Conservation (phyloP, 2,113 vertebrate species). For the Thymallus thymallus region DNA sequence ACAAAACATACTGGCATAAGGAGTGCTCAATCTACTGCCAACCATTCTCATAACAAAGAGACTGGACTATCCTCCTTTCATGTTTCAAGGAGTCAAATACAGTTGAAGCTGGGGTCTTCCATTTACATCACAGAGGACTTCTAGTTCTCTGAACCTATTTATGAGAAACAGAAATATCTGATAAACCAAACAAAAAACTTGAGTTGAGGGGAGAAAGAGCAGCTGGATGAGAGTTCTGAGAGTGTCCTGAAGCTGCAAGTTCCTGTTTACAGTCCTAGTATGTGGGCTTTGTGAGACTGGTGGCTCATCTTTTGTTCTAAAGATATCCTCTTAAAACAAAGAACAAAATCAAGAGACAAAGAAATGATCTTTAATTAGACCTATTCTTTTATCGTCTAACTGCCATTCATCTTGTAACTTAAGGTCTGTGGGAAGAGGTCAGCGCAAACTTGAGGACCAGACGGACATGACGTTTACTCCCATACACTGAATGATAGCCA, state of each 20-base stretch:
- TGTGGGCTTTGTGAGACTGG: background rate
- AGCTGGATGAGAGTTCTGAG: conserved; percentile 52
- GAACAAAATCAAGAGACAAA: conserved; percentile 40
- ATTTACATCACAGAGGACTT: background rate
- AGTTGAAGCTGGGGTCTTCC: background rate
- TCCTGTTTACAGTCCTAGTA: conserved; percentile 62
- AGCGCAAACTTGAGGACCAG: no score
- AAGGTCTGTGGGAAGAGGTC: background rate
- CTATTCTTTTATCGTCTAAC: conserved; percentile 10
- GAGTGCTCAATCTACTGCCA: no score
- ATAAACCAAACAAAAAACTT: background rate
- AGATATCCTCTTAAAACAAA: conserved; percentile 29
- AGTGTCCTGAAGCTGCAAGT: conserved; percentile 33
- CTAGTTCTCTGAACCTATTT: background rate
- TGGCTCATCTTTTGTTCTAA: conserved; percentile 41
- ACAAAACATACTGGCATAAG: no score
- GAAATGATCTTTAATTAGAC: conserved; percentile 17
- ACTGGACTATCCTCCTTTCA: no score
- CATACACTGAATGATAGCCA: background rate
- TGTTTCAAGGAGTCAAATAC: no score
- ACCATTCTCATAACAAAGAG: no score
- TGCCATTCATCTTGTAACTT: background rate
- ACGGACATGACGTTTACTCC: background rate
- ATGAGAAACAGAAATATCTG: background rate
- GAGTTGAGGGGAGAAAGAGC: conserved; percentile 27